Evolutionary conservation across 2,797 vertebrate species (phyloP), one percentile per base, ranked within the genome.

Genomic region (Apogon hyalosoma): DNA sequence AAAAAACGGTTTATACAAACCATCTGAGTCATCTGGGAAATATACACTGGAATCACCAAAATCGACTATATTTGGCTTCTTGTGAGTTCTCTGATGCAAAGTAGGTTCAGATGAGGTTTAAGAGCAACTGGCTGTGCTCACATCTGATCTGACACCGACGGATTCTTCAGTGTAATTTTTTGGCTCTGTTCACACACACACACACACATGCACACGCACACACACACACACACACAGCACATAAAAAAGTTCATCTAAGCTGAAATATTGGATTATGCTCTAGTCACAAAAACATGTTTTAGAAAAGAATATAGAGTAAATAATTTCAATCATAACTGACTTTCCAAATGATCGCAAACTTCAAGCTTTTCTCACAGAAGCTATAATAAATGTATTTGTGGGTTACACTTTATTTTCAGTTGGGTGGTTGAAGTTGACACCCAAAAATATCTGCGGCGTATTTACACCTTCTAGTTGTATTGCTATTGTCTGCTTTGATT

Each of bases 21-120:
- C 40, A 55, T 67, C 12, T 52, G 39, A 49, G 21, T n/a, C 38
- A 55, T 13, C 13, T 28, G 6, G 13, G 48, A 75, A 59, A 24
- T 12, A 14, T 15, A 18, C 33, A 0, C 39, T 48, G 31, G 10
- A 50, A 19, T 19, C 21, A 36, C 6, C 3, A 21, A 19, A 18
- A 11, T 3, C 48, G 62, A 6, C 59, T 71, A 40, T 16, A 52
- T 56, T 47, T 67, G 15, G 57, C 48, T 46, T 46, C 21, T 24
- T 12, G 3, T 36, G 16, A 11, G 46, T n/a, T 53, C 39, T 8
- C 1, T 3, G 1, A 0, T 28, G 15, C n/a, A 52, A 33, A 65
- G 8, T 6, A 15, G 2, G n/a, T 61, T 52, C 41, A 53, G 42
- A 41, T 21, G n/a, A 73, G n/a, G 56, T 66, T 39, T 42, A 7